phyloP scores from a whole-genome alignment of 2,113 vertebrate species.

The Aptenodytes patagonicus region DNA sequence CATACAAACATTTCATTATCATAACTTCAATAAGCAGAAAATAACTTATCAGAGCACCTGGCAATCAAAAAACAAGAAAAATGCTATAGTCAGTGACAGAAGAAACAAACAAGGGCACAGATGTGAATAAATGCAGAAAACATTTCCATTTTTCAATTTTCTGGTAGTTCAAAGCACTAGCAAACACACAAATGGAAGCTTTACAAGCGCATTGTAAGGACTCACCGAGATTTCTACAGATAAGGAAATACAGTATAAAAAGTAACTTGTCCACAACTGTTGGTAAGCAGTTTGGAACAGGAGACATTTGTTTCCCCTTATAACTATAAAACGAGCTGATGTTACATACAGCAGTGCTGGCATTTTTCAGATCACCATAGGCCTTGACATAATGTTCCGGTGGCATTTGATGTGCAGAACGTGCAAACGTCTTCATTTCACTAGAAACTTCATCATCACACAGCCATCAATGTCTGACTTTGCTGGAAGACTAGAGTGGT shows the following conservation, averaged over 20 bases:
- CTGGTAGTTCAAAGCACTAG: neutral
- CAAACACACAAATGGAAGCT: neutral
- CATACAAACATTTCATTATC: neutral
- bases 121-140: rapidly evolving
- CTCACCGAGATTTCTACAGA: neutral
- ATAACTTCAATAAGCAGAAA: neutral
- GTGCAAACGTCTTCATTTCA: neutral
- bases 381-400: neutral
- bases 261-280: neutral
- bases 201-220: neutral
- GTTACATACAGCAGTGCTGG: neutral
- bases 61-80: neutral
- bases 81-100: neutral
- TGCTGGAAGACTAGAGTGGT: neutral
- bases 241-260: neutral
- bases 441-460: neutral
- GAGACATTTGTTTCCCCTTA: neutral
- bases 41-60: neutral
- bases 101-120: neutral
- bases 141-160: neutral
- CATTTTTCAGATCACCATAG: neutral
- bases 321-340: neutral
- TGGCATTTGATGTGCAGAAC: neutral
- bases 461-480: rapidly evolving
- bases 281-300: neutral